Evolutionary conservation across 23 tunicate species (phyloP).

Genomic region (Oikopleura dioica): DNA sequence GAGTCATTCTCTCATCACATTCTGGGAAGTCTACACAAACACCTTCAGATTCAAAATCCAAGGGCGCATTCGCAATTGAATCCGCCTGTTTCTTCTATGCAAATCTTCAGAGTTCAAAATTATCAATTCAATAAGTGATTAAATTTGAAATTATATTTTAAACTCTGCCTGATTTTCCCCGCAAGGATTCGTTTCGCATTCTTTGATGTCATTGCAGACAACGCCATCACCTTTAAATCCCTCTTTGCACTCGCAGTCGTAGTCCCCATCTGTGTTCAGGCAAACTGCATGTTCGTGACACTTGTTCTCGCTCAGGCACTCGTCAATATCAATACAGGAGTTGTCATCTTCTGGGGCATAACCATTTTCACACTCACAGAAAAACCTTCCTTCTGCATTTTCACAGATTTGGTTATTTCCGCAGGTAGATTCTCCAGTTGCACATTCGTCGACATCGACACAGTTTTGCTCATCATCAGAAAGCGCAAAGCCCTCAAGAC

Average conservation of each 20-base stretch:
- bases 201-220: constrained; percentile 31
- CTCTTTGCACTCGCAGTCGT: constrained; percentile 2
- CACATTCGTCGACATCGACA: constrained; percentile 16
- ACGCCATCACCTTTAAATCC: constrained; percentile 10
- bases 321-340: not conserved
- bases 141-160: too few relatives aligned
- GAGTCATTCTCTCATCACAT: too few relatives aligned
- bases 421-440: not conserved
- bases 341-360: not conserved
- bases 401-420: not conserved
- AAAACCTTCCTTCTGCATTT: not conserved
- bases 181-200: too few relatives aligned
- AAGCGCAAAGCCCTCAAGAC: not conserved
- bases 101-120: too few relatives aligned
- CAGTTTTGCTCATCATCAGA: not conserved
- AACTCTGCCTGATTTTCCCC: too few relatives aligned
- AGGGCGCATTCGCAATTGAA: too few relatives aligned
- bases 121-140: too few relatives aligned
- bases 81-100: too few relatives aligned
- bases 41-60: too few relatives aligned
- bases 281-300: constrained; percentile 15
- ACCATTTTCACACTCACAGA: not conserved
- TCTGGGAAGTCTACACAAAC: too few relatives aligned
- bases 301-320: not conserved
- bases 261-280: constrained; percentile 13